Evolutionary conservation across 2,888 invertebrate species (phyloP).

Genomic region (Parasteatoda lunata): DNA sequence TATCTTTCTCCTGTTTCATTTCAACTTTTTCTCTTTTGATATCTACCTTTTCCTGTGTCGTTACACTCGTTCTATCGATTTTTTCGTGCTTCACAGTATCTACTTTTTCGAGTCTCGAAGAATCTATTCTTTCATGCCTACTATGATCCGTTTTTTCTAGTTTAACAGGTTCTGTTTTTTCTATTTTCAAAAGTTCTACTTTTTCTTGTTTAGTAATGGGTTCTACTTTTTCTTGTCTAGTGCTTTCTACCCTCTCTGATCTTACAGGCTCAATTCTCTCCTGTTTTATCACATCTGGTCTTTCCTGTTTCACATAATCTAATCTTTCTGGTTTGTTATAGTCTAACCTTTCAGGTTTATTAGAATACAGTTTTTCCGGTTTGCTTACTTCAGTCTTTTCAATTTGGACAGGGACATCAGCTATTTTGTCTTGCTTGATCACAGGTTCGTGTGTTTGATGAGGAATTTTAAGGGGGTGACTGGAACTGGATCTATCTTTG

Average conservation of each 20-base stretch:
- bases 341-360: not conserved
- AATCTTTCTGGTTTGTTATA: not conserved
- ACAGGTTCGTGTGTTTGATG: conserved; percentile 11
- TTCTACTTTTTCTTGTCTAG: not conserved
- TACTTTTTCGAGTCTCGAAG: too few species aligned
- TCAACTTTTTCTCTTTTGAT: not conserved
- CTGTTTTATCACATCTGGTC: not conserved
- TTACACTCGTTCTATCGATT: not conserved
- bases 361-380: not conserved
- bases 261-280: not conserved
- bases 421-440: conserved; percentile 8
- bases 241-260: not conserved
- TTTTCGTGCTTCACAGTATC: not conserved
- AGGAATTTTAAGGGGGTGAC: not conserved
- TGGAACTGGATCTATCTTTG: not conserved
- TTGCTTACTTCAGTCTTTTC: not conserved
- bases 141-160: not conserved
- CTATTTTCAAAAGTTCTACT: not conserved
- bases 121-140: not conserved
- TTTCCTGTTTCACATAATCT: not conserved
- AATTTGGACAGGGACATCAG: not conserved
- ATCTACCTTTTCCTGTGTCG: not conserved
- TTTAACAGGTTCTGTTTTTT: not conserved
- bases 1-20: not conserved
- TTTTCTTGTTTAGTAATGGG: not conserved